Base-by-base conservation (phyloP, 2,113 vertebrate species). In the Bolborhynchus lineola region DNA sequence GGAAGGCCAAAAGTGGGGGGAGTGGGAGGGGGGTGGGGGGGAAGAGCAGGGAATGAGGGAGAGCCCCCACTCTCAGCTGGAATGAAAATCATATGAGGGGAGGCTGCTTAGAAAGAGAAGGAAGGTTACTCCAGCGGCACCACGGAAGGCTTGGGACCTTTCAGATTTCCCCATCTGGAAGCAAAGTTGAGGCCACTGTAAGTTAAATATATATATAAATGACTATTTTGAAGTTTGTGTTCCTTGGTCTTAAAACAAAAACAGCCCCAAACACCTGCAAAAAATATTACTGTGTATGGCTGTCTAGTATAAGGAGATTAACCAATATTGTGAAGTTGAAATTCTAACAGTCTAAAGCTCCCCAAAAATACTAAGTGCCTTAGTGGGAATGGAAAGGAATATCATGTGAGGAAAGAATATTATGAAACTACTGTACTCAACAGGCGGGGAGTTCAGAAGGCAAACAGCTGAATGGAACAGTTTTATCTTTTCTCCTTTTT, bases 21-120 rank as follows among this genome's bases (percentile, higher is more conserved):
- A n/a, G n/a, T n/a, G n/a, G n/a, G n/a, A n/a, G n/a, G 25, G 8
- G 0, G 4, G n/a, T 0, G 5, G 5, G 11, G 4, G 16, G 17
- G 11, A 7, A 8, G 29, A 21, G 53, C 31, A 10, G 4, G 31
- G 31, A 19, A 13, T 9, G 55, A 21, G 55, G 31, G 55, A 21
- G 4, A 29, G 41, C 16, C 41, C 67, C 2, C n/a, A 5, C 75
- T 60, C 55, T 75, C 35, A 47, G 76, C 80, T 94, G 90, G 88
- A 75, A 88, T 55, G 80, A 92, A 92, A 92, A 88, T 96, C 86
- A 74, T 94, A 65, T 75, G 64, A 88, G 69, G 65, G 35, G 20
- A 79, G 62, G 62, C 80, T 83, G 46, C 76, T 95, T 2, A 10
- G 68, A 88, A 82, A 37, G 59, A 90, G 74, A 64, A 81, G 64